Conservation (phyloP, 2,113 vertebrate genomes). For the Ursus arctos region DNA sequence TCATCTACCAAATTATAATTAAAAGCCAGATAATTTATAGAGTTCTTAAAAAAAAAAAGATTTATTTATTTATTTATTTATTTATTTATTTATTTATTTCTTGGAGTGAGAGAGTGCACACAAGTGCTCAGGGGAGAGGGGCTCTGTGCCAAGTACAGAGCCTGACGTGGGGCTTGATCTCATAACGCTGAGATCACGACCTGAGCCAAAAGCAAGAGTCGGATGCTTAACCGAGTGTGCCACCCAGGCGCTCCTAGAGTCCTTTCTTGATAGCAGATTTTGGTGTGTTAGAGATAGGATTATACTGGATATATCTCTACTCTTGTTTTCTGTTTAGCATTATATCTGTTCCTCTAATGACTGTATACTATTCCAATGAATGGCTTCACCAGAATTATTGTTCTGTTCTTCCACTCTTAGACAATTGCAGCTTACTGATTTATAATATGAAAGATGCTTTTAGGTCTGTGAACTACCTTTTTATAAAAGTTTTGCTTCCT, state of each 20-base stretch:
- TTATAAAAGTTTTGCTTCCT: background rate
- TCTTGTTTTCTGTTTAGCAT: conserved; percentile 32
- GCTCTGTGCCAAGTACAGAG: background rate
- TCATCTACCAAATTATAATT: background rate
- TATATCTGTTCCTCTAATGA: background rate
- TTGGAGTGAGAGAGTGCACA: background rate
- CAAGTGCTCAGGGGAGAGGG: background rate
- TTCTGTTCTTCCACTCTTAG: background rate
- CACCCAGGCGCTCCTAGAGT: background rate
- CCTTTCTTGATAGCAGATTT: conserved; percentile 22
- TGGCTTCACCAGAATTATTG: conserved; percentile 3
- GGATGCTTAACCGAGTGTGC: background rate
- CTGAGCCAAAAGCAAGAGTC: background rate
- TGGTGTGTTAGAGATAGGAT: background rate
- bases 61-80: background rate
- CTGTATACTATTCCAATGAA: background rate
- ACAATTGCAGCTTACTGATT: background rate
- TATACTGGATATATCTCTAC: background rate
- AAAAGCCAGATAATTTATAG: background rate
- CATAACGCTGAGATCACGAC: background rate
- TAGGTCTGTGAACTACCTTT: background rate
- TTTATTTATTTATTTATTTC: background rate
- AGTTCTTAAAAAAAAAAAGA: background rate
- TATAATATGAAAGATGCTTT: background rate
- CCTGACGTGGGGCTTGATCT: background rate